Evolutionary conservation across 1,140 invertebrate species (phyloP).

Genomic region (Orchestia grillus): DNA sequence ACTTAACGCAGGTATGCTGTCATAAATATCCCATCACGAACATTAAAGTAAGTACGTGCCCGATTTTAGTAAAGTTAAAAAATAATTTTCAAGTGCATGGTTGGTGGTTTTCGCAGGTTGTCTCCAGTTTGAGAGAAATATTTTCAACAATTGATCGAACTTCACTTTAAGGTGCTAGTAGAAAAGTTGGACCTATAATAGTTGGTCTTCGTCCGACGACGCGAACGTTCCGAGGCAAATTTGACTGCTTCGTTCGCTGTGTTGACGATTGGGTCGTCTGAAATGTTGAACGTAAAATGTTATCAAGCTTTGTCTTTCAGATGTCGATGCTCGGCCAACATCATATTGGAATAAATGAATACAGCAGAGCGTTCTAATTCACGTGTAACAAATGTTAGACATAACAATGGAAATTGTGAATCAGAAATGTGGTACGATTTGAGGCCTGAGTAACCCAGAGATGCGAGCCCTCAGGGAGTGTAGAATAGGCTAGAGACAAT

Average conservation of each 20-base stretch:
- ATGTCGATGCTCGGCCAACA: background rate
- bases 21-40: background rate
- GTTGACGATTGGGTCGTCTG: background rate
- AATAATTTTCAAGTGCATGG: background rate
- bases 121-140: background rate
- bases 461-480: no score
- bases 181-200: background rate
- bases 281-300: background rate
- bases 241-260: background rate
- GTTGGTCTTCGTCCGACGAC: background rate
- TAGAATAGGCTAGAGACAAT: no score
- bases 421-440: no score
- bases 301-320: background rate
- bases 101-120: background rate
- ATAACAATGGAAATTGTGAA: no score
- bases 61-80: background rate
- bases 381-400: no score
- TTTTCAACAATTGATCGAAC: background rate
- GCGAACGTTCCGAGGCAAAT: background rate
- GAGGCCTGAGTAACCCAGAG: no score
- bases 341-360: background rate
- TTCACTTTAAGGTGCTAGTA: background rate
- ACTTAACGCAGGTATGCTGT: background rate
- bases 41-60: background rate
- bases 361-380: no score